These are phyloP conservation scores for Ptychoptera contaminata DNA, from an alignment of 2,888 invertebrate species.

Conservation along the genomic window DNA sequence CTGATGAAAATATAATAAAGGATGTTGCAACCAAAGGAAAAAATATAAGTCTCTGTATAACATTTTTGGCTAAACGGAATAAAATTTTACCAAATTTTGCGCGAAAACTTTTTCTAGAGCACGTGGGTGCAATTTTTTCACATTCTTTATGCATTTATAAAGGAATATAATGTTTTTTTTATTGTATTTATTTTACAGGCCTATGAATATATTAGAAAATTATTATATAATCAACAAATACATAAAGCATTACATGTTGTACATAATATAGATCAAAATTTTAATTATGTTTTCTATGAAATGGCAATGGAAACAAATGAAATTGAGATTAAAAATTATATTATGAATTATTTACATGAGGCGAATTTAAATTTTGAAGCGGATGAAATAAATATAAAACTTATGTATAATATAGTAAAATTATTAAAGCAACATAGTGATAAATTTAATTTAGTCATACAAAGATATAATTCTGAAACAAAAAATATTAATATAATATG, in stretches of 20 bases:
- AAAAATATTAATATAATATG: background rate
- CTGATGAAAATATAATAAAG: constrained; percentile 18
- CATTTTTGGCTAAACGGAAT: constrained; percentile 19
- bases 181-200: background rate
- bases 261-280: constrained; percentile 22
- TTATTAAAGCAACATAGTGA: too few relatives aligned
- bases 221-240: constrained; percentile 21
- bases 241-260: constrained; percentile 24
- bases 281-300: constrained; percentile 25
- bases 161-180: background rate
- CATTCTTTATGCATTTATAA: constrained; percentile 10
- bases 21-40: constrained; percentile 29
- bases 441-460: background rate
- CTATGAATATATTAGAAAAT: background rate
- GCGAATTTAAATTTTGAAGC: constrained; percentile 29
- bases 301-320: constrained; percentile 42
- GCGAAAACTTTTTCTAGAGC: constrained; percentile 15
- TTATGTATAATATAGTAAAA: too few relatives aligned
- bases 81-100: constrained; percentile 16
- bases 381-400: constrained; percentile 20
- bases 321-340: constrained; percentile 43
- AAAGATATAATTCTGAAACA: background rate
- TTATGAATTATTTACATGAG: constrained; percentile 46
- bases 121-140: constrained; percentile 25
- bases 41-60: constrained; percentile 23